These are phyloP conservation scores for Matsumyia berberina DNA, from an alignment of 2,888 invertebrate genomes.

Conservation along the genomic window DNA sequence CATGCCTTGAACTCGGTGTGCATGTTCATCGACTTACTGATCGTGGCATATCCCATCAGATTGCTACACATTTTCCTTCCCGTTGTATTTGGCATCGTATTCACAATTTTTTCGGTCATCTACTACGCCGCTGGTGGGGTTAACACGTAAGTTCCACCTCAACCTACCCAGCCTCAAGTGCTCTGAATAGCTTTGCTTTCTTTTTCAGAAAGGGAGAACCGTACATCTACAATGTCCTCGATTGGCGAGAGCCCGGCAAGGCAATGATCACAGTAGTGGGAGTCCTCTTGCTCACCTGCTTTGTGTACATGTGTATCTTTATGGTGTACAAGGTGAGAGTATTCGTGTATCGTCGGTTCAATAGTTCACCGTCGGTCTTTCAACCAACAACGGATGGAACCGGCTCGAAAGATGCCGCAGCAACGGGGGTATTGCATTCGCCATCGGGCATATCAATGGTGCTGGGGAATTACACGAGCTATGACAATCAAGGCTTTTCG, in stretches of 20 bases:
- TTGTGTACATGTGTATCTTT: constrained; percentile 82
- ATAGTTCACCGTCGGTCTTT: constrained; percentile 78
- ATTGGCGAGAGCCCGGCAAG: constrained; percentile 89
- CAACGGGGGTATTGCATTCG: constrained; percentile 80
- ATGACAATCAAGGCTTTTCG: constrained; percentile 81
- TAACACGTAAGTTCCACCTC: constrained; percentile 83
- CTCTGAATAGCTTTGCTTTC: not conserved
- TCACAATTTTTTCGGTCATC: constrained; percentile 86
- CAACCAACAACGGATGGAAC: constrained; percentile 79
- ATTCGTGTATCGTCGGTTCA: constrained; percentile 79
- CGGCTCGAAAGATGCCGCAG: constrained; percentile 1
- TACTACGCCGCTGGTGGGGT: constrained; percentile 88
- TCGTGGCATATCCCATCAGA: constrained; percentile 90
- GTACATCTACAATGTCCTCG: constrained; percentile 90
- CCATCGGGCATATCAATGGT: constrained; percentile 83
- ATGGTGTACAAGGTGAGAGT: constrained; percentile 82
- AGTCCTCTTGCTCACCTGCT: constrained; percentile 80
- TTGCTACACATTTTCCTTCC: constrained; percentile 88
- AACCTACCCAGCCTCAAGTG: not conserved
- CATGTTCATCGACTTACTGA: constrained; percentile 89
- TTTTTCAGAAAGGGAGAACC: constrained; percentile 85
- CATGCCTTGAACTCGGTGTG: constrained; percentile 91
- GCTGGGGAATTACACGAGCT: constrained; percentile 81
- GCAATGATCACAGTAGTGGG: constrained; percentile 80
- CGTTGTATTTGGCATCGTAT: constrained; percentile 86